A percentile compares a stretch with the other conserved stretches of the same genome.
Conservation (phyloP, 1,140 invertebrate genomes). For the Bombus pascuorum region DNA sequence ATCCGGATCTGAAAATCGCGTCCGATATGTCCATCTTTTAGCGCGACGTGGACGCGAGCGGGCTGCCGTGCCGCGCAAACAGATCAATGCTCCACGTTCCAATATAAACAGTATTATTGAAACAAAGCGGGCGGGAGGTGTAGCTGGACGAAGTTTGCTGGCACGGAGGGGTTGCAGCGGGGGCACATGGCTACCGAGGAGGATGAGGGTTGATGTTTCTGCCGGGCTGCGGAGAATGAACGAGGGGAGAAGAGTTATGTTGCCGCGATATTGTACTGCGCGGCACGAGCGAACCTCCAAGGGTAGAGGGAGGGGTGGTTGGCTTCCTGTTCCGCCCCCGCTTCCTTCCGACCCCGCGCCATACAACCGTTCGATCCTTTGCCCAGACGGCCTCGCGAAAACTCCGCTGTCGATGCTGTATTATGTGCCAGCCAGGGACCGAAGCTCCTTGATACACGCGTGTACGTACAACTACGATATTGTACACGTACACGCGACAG, state of each 20-base stretch:
- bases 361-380: constrained; percentile 61
- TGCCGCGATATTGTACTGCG: constrained; percentile 72
- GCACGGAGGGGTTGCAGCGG: constrained; percentile 46
- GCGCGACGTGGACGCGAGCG: constrained; percentile 57
- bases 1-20: constrained; percentile 18
- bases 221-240: constrained; percentile 69
- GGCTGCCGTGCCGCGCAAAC: constrained; percentile 76
- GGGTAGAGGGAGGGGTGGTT: constrained; percentile 50
- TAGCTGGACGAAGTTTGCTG: constrained; percentile 63
- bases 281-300: constrained; percentile 76
- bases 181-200: constrained; percentile 67
- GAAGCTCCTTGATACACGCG: constrained; percentile 53
- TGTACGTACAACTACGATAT: too few species aligned
- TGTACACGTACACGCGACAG: not conserved
- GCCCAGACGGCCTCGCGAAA: constrained; percentile 67
- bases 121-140: constrained; percentile 81
- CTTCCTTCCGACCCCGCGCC: constrained; percentile 58
- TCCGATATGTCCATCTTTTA: constrained; percentile 68
- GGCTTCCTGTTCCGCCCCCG: constrained; percentile 58
- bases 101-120: constrained; percentile 84
- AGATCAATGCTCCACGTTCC: constrained; percentile 83
- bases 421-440: constrained; percentile 74
- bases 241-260: constrained; percentile 73
- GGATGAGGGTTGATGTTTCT: constrained; percentile 73
- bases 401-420: constrained; percentile 76